Base-by-base conservation (phyloP, 2,113 vertebrate species). In the Ceuthmochares aereus region DNA sequence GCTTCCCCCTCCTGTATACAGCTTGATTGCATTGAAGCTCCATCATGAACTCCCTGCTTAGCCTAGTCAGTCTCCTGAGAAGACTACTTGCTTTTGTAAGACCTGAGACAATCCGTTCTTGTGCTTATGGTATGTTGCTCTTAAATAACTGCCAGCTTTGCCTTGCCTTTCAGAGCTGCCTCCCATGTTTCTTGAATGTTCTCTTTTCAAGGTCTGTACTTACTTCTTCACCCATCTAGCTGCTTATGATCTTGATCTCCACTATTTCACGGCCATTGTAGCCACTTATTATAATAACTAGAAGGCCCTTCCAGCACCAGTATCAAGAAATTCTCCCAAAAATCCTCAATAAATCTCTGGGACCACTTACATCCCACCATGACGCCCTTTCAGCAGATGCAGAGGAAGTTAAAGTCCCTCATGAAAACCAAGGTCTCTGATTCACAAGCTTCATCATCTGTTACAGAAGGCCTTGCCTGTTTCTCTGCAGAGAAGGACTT, bases 321-420 rank as follows among this genome's bases (percentile, higher is more conserved):
- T 7, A 40, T 80, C 21, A 76, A 56, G 18, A 51, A 51, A 29
- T 40, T 68, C 40, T 72, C 47, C 15, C 14, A 7, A 4, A 76
- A 9, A 52, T 6, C 7, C 21, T 80, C 47, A 42, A 72, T 25
- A 55, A 80, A 52, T 30, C 19, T 63, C 42, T 73, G 16, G n/a
- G 12, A 81, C 14, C 34, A 25, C 19, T 63, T 54, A 59, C 6
- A 68, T 42, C 6, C 10, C n/a, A 63, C 10, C 23, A 64, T 1
- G 16, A 6, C 34, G 26, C 34, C 37, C 27, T 55, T 51, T 20
- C 20, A 49, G 42, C 27, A 89, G 63, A 68, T 26, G 7, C 23
- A 7, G 42, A 58, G n/a, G n/a, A n/a, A n/a, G n/a, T n/a, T n/a
- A n/a, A n/a, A n/a, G 9, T 15, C 1, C 2, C 16, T 30, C 23